phyloP scores from a whole-genome alignment of 2,888 invertebrate genomes.

The Linnaemya vulpina region DNA sequence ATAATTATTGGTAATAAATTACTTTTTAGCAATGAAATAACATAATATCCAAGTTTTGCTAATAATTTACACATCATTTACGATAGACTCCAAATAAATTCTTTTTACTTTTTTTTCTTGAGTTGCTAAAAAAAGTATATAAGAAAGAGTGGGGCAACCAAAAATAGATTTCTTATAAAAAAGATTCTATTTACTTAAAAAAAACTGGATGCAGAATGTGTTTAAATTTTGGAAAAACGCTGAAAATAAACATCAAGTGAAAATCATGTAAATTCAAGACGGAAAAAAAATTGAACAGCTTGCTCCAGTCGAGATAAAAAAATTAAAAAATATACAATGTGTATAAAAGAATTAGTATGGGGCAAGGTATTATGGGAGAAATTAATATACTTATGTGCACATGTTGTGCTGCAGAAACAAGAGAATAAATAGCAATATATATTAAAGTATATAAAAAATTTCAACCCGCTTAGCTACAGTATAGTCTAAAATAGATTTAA shows the following conservation, averaged over 20 bases:
- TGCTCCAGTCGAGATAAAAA: slow-evolving; percentile 51
- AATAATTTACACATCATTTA: slow-evolving; percentile 56
- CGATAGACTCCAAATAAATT: slow-evolving; percentile 3
- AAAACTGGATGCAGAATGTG: slow-evolving; percentile 35
- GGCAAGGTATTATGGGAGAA: background rate
- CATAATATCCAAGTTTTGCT: background rate
- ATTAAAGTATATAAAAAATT: no score
- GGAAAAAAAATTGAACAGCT: slow-evolving; percentile 36
- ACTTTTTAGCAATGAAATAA: slow-evolving; percentile 28
- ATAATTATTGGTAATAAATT: slow-evolving; percentile 8
- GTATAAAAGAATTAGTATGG: slow-evolving; percentile 19
- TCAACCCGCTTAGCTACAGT: no score
- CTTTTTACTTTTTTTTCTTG: background rate
- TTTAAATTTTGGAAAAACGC: slow-evolving; percentile 54
- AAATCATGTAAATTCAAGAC: slow-evolving; percentile 34
- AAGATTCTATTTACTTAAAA: slow-evolving; percentile 11
- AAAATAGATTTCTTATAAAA: slow-evolving; percentile 61
- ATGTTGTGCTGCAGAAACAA: background rate
- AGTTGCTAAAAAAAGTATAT: background rate
- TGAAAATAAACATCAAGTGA: slow-evolving; percentile 56
- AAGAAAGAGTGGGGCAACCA: slow-evolving; percentile 40
- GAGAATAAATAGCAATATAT: background rate
- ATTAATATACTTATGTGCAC: background rate
- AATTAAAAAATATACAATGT: slow-evolving; percentile 40
- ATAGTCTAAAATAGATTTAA: no score